A percentile compares a stretch with the other conserved stretches of the same genome.
Conservation (phyloP, 2,797 vertebrate species). For the Anas bernieri region DNA sequence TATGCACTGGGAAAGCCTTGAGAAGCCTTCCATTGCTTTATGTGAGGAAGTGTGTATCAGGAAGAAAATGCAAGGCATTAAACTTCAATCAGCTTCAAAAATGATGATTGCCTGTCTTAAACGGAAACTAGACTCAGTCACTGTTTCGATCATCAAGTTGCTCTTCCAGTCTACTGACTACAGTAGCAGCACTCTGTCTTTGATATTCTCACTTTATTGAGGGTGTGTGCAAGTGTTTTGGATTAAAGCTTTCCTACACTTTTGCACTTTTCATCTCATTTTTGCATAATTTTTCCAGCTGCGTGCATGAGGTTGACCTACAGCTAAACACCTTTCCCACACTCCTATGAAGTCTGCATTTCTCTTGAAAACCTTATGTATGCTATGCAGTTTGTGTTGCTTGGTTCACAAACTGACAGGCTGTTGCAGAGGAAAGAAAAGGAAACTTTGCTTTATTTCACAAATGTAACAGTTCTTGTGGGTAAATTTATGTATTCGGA, state of each 20-base stretch:
- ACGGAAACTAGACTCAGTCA: neutral
- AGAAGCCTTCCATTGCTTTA: neutral
- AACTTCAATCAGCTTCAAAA: neutral
- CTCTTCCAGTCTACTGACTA: neutral
- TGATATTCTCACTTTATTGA: neutral
- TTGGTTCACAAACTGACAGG: neutral
- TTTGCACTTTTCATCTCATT: neutral
- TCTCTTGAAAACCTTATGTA: neutral
- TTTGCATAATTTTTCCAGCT: neutral
- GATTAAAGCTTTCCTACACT: neutral
- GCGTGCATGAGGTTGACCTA: neutral
- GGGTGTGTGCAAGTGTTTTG: neutral
- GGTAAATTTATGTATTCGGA: neutral
- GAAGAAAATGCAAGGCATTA: neutral
- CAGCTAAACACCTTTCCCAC: neutral
- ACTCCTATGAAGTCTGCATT: neutral
- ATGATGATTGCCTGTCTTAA: neutral
- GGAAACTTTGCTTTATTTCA: fast-evolving
- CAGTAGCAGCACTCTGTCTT: neutral
- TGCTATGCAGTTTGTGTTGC: neutral
- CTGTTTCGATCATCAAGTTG: neutral
- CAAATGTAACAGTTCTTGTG: neutral
- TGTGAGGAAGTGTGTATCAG: neutral
- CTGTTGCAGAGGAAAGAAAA: neutral
- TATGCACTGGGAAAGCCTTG: neutral